These are phyloP conservation scores for Diuraphis noxia DNA, from an alignment of 1,140 invertebrate species.

Conservation along the genomic window DNA sequence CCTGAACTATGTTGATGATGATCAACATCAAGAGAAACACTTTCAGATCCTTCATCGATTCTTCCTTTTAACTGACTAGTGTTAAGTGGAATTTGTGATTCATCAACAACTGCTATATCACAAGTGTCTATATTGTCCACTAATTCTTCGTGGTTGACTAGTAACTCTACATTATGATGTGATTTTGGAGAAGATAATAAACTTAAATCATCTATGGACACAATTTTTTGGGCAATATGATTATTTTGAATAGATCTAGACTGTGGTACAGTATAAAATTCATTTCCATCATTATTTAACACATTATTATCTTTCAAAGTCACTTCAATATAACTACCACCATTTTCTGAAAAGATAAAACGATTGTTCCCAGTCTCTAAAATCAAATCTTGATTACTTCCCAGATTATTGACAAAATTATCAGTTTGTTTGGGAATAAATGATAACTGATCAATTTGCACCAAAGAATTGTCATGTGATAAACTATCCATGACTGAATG, in stretches of 20 bases:
- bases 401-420: conserved; percentile 5
- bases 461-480: conserved; percentile 23
- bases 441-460: conserved; percentile 35
- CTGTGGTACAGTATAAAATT: conserved; percentile 38
- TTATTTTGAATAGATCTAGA: conserved; percentile 36
- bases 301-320: conserved; percentile 41
- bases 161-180: conserved; percentile 49
- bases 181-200: conserved; percentile 46
- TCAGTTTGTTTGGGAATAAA: conserved; percentile 38
- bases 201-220: conserved; percentile 40
- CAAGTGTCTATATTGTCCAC: conserved; percentile 47
- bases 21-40: conserved; percentile 25
- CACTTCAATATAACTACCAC: conserved; percentile 24
- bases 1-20: conserved; percentile 39
- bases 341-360: conserved; percentile 49
- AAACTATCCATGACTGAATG: conserved; percentile 42
- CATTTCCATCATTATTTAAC: conserved; percentile 29
- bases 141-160: conserved; percentile 44
- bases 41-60: conserved; percentile 32
- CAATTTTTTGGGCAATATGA: conserved; percentile 45
- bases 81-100: conserved; percentile 42
- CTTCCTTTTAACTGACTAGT: conserved; percentile 36
- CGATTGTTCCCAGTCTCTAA: conserved; percentile 3
- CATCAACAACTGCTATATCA: conserved; percentile 50
- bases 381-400: conserved; percentile 40